Evolutionary conservation across 2,888 invertebrate species (phyloP), one percentile per base, ranked within the genome.

Genomic region (Elaeidobius kamerunicus): DNA sequence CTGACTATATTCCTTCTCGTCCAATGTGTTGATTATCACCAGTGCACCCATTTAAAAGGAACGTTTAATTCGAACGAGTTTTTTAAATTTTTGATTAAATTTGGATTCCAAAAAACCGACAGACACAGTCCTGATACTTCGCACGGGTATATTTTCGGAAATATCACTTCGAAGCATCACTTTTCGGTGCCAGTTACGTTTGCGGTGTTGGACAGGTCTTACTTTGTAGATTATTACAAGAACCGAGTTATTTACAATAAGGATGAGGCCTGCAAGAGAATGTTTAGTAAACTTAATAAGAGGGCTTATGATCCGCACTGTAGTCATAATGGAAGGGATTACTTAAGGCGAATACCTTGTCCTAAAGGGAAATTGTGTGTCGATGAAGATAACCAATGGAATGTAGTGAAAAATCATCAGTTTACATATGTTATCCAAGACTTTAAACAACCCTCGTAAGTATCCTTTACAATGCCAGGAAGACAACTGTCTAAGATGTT

Each of bases 91-190:
- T 77, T 98, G 45, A 83, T 91, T 16, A 96, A 96, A 73, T 98
- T 96, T 74, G 97, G 96, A 52, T 92, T 97, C 71, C 96, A 97
- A 75, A 94, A 95, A 75, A 95, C 96, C 11, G 91, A 93, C 72
- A 81, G 85, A 35, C 87, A 91, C 71, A 84, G 86, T 63, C 83
- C 85, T 65, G 86, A 85, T 63, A 86, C 90, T 67, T 91, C 94
- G 60, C 88, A 88, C 73, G 97, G 97, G 40, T 97, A 91, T 73
- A 92, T 98, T 64, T 98, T 92, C 71, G 98, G 98, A 11, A 97
- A 97, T 72, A 83, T 97, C 39, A 92, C 95, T 18, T 81, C 90
- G 0, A 79, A 76, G 59, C 75, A 79, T 39, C 77, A 80, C 49
- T 84, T 86, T 65, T 78, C 79, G 52, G 79, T 79, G 59, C 83